Conservation (phyloP, 2,888 invertebrate genomes). For the Dioctria linearis region DNA sequence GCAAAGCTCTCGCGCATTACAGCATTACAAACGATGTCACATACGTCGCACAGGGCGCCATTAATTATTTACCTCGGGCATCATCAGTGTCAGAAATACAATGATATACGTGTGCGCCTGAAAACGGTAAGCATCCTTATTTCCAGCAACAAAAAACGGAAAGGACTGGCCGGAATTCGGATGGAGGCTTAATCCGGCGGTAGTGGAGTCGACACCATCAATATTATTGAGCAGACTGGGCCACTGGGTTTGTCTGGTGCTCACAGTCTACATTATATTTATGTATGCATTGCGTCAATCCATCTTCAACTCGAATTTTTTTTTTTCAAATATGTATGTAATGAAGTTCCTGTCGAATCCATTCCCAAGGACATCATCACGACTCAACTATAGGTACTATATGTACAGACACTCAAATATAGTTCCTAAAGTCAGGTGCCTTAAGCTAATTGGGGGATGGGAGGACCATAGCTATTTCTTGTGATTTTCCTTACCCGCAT, state of each 20-base stretch:
- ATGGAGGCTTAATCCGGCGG: conserved; percentile 4
- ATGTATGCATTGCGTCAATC: neutral
- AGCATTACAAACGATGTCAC: conserved; percentile 37
- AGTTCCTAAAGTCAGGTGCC: neutral
- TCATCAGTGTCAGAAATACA: conserved; percentile 54
- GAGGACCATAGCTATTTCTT: neutral
- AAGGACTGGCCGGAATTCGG: conserved; percentile 7
- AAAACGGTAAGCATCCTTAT: conserved; percentile 11
- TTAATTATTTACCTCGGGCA: conserved; percentile 54
- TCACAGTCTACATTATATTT: neutral
- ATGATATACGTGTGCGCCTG: conserved; percentile 38
- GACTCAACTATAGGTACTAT: no score
- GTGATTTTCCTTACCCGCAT: neutral
- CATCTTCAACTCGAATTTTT: neutral
- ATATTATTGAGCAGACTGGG: conserved; percentile 24
- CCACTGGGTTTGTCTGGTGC: neutral
- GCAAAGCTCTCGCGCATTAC: conserved; percentile 9
- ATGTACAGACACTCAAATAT: neutral
- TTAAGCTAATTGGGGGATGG: neutral
- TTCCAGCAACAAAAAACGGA: neutral
- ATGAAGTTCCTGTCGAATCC: conserved; percentile 6
- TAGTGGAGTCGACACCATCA: neutral
- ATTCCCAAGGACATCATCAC: no score
- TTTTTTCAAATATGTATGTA: neutral
- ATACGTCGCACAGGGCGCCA: conserved; percentile 64